phyloP scores from a whole-genome alignment of 2,888 invertebrate genomes.

The Coremacera marginata region DNA sequence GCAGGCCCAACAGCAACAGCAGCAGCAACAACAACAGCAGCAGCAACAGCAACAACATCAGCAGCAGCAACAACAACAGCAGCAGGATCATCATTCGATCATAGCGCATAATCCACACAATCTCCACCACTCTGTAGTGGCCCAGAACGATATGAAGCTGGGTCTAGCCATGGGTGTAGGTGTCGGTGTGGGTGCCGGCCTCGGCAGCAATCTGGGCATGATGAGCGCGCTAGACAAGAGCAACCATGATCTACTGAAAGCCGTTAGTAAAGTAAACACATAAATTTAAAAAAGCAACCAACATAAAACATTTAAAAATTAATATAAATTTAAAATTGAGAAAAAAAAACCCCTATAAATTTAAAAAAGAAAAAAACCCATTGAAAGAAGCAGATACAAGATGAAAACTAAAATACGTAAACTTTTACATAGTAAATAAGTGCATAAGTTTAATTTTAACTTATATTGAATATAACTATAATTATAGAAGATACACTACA shows the following conservation, averaged over 20 bases:
- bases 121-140: constrained; percentile 69
- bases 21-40: constrained; percentile 63
- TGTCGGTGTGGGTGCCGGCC: constrained; percentile 58
- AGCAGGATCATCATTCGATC: constrained; percentile 67
- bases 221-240: constrained; percentile 69
- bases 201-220: constrained; percentile 69
- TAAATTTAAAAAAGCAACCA: constrained; percentile 57
- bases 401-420: constrained; percentile 67
- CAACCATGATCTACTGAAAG: constrained; percentile 69
- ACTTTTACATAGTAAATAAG: constrained; percentile 66
- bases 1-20: constrained; percentile 65
- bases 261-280: constrained; percentile 70
- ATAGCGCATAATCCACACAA: constrained; percentile 69
- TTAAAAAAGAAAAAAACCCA: constrained; percentile 37
- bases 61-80: constrained; percentile 62
- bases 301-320: background rate
- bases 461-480: constrained; percentile 21
- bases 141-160: constrained; percentile 69
- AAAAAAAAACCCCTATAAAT: constrained; percentile 14
- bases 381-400: constrained; percentile 46
- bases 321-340: constrained; percentile 31
- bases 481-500: background rate
- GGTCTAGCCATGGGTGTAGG: constrained; percentile 69
- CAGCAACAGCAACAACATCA: constrained; percentile 62
- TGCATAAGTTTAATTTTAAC: constrained; percentile 54